These are phyloP conservation scores for Leptatherina wallacei DNA, from an alignment of 2,797 vertebrate species.

Conservation along the genomic window DNA sequence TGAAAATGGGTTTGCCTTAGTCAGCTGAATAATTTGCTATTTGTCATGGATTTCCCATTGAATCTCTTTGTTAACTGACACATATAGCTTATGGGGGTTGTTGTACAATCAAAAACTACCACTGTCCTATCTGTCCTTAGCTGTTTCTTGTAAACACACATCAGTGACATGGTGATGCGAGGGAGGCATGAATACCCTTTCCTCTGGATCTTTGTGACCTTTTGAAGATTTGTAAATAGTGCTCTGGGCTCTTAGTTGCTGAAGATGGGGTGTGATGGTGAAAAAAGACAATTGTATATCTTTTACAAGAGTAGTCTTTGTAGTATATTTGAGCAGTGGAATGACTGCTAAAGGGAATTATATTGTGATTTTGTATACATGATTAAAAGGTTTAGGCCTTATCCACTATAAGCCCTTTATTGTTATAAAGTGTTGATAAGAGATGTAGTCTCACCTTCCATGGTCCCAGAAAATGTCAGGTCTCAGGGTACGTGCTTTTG, in stretches of 20 bases:
- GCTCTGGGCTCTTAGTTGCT: constrained; percentile 46
- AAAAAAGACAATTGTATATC: constrained; percentile 36
- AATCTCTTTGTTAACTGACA: constrained; percentile 81
- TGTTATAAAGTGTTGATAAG: too few species aligned
- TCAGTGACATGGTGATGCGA: constrained; percentile 60
- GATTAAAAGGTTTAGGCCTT: too few species aligned
- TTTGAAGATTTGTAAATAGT: constrained; percentile 61
- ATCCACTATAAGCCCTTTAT: too few species aligned
- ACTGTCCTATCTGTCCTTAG: constrained; percentile 46
- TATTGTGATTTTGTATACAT: too few species aligned
- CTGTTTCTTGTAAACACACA: constrained; percentile 38
- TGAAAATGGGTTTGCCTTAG: constrained; percentile 62
- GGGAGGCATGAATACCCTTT: constrained; percentile 45
- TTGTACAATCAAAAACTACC: constrained; percentile 67
- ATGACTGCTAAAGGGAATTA: not conserved
- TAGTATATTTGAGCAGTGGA: constrained; percentile 6
- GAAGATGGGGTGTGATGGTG: constrained; percentile 20
- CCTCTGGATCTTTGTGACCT: constrained; percentile 53
- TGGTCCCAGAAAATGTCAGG: too few species aligned
- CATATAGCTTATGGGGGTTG: constrained; percentile 55
- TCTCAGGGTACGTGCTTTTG: too few species aligned
- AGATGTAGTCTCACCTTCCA: too few species aligned
- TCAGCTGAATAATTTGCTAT: constrained; percentile 86
- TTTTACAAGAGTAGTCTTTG: constrained; percentile 28
- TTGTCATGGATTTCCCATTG: constrained; percentile 79